Conservation (phyloP, 2,113 vertebrate genomes). For the Brachionichthys hirsutus region DNA sequence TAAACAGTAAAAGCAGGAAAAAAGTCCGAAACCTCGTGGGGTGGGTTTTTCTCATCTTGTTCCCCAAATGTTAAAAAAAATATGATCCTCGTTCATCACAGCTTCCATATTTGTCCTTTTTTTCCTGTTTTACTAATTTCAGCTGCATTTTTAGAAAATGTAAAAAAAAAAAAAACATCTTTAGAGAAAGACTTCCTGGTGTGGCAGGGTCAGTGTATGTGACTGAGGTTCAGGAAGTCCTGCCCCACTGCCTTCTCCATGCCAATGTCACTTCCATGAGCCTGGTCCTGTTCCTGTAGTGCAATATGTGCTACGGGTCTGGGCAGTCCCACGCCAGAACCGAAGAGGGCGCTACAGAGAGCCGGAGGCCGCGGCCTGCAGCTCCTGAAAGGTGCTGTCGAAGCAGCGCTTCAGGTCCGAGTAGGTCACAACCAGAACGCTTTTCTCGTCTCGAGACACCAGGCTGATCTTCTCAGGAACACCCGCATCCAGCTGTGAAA, state of each 20-base stretch:
- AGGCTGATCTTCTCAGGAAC: slow-evolving; percentile 99
- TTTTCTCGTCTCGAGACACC: slow-evolving; percentile 98
- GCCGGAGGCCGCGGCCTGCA: slow-evolving; percentile 90
- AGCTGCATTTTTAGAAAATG: slow-evolving; percentile 85
- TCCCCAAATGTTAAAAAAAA: slow-evolving; percentile 90
- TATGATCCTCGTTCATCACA: slow-evolving; percentile 69
- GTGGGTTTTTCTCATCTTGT: slow-evolving; percentile 69
- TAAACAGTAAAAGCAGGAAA: slow-evolving; percentile 91
- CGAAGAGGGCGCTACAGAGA: slow-evolving; percentile 88
- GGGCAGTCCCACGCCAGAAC: slow-evolving; percentile 74
- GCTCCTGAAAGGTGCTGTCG: slow-evolving; percentile 99
- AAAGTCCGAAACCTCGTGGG: slow-evolving; percentile 79
- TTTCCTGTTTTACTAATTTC: slow-evolving; percentile 73
- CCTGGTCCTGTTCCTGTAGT: slow-evolving; percentile 87
- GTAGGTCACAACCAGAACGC: slow-evolving; percentile 97
- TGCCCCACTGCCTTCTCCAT: slow-evolving; percentile 64
- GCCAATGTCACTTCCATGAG: slow-evolving; percentile 64
- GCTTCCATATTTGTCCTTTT: slow-evolving; percentile 66
- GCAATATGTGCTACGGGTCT: slow-evolving; percentile 88
- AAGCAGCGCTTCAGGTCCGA: slow-evolving; percentile 99
- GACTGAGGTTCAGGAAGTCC: slow-evolving; percentile 88
- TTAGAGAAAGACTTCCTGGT: slow-evolving; percentile 85
- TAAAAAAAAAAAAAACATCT: slow-evolving; percentile 79
- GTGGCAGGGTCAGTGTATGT: slow-evolving; percentile 94
- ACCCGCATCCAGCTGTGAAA: slow-evolving; percentile 95